These are phyloP conservation scores for Sarcophaga peregrina DNA, from an alignment of 1,140 invertebrate species.

Conservation along the genomic window DNA sequence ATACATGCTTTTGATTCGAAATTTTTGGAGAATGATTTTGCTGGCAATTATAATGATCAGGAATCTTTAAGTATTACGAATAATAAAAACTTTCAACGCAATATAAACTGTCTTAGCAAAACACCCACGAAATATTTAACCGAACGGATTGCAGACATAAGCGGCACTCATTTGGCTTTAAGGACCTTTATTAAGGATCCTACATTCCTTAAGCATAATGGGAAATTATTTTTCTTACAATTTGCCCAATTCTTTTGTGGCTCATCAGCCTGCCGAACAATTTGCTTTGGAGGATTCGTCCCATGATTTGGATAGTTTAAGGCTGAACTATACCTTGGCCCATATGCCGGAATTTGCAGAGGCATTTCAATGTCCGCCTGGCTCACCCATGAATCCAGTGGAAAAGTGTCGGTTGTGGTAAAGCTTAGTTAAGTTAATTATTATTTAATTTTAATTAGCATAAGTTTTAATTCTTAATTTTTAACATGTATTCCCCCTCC, in stretches of 20 bases:
- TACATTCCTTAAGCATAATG: background rate
- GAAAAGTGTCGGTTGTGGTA: constrained; percentile 36
- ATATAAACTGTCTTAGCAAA: background rate
- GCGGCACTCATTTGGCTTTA: constrained; percentile 56
- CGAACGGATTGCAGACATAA: constrained; percentile 53
- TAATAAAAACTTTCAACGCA: constrained; percentile 27
- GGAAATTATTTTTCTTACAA: constrained; percentile 55
- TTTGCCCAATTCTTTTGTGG: constrained; percentile 60
- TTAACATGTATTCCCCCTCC: too few relatives aligned
- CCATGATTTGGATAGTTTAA: constrained; percentile 83
- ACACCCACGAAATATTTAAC: constrained; percentile 16
- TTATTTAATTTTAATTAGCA: background rate
- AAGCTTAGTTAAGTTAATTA: background rate
- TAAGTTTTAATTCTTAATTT: background rate
- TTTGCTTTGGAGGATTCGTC: constrained; percentile 68
- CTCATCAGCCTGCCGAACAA: background rate
- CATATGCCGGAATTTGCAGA: constrained; percentile 84
- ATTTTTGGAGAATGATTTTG: constrained; percentile 54
- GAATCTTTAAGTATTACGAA: background rate
- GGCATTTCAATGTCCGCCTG: constrained; percentile 75
- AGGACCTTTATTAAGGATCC: constrained; percentile 5
- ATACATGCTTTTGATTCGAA: constrained; percentile 57
- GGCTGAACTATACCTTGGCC: constrained; percentile 82
- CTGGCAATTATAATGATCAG: constrained; percentile 43
- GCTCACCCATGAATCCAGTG: constrained; percentile 82